These are phyloP conservation scores for Drosophila monieri DNA, from an alignment of 2,888 invertebrate genomes.

Conservation along the genomic window DNA sequence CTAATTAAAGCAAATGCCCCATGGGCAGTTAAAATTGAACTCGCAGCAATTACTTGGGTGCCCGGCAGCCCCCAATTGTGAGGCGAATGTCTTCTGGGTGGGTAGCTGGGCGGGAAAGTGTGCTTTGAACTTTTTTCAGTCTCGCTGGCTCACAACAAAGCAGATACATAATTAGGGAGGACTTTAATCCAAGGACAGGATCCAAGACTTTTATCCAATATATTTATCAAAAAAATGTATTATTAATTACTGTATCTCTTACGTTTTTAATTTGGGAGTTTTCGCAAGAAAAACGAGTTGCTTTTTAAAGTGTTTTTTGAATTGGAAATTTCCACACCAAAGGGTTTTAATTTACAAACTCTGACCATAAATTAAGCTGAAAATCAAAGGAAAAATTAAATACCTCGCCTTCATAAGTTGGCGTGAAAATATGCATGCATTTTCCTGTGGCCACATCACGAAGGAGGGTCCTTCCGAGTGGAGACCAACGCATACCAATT, in stretches of 20 bases:
- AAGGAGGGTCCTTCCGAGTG: constrained; percentile 12
- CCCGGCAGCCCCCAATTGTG: constrained; percentile 18
- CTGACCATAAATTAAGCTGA: neutral
- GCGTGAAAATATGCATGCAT: constrained; percentile 17
- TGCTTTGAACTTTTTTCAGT: constrained; percentile 64
- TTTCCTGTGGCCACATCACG: constrained; percentile 38
- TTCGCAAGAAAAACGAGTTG: too few species aligned
- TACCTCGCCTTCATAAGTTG: constrained; percentile 20
- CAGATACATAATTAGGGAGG: constrained; percentile 32
- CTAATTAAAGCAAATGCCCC: constrained; percentile 62
- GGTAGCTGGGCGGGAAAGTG: constrained; percentile 19
- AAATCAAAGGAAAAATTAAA: constrained; percentile 41
- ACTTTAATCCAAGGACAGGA: constrained; percentile 20
- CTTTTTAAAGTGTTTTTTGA: constrained; percentile 10
- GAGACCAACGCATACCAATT: constrained; percentile 26
- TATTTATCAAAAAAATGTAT: neutral
- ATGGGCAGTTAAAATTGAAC: constrained; percentile 42
- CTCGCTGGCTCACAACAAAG: constrained; percentile 32
- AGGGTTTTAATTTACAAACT: constrained; percentile 14
- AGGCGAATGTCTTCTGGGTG: constrained; percentile 36
- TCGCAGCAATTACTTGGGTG: constrained; percentile 50
- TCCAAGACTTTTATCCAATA: neutral
- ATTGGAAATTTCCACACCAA: constrained; percentile 1
- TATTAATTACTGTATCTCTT: neutral
- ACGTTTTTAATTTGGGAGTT: neutral